A percentile compares a stretch with the other conserved stretches of the same genome.
Conservation (phyloP, 2,113 vertebrate genomes). For the Cavia porcellus region DNA sequence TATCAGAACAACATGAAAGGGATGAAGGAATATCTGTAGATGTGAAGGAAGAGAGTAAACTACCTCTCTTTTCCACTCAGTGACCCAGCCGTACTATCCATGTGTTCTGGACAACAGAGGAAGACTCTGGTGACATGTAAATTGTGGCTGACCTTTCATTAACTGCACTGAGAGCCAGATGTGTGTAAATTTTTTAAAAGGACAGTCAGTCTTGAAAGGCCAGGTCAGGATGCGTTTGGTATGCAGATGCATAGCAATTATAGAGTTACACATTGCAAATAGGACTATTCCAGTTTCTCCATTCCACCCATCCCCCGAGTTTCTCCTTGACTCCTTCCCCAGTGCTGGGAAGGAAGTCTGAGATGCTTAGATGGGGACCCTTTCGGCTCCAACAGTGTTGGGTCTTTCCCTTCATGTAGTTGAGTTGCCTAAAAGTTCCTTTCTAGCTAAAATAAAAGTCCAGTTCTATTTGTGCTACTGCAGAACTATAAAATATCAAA, state of each 20-base stretch:
- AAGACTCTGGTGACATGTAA: not conserved
- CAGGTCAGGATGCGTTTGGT: not conserved
- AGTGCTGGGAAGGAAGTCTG: not conserved
- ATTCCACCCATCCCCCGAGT: not conserved
- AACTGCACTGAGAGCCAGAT: not conserved
- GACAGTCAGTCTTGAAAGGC: not conserved
- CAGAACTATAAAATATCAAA: not conserved
- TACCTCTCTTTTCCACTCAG: too few relatives aligned
- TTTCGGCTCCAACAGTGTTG: not conserved
- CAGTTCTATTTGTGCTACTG: not conserved
- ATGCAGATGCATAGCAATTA: not conserved
- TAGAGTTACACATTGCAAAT: not conserved
- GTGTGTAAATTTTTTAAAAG: not conserved
- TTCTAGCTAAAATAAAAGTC: not conserved
- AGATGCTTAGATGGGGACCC: not conserved
- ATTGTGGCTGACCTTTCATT: not conserved
- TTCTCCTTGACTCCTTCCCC: not conserved
- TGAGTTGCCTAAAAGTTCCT: not conserved
- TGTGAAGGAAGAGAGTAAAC: not conserved
- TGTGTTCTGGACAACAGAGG: not conserved
- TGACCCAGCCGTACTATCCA: not conserved
- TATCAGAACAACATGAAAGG: not conserved
- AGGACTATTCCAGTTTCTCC: not conserved
- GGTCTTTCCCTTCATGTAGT: not conserved
- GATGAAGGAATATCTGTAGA: not conserved